These are phyloP conservation scores for Sipha flava DNA, from an alignment of 1,140 invertebrate genomes.

Conservation along the genomic window DNA sequence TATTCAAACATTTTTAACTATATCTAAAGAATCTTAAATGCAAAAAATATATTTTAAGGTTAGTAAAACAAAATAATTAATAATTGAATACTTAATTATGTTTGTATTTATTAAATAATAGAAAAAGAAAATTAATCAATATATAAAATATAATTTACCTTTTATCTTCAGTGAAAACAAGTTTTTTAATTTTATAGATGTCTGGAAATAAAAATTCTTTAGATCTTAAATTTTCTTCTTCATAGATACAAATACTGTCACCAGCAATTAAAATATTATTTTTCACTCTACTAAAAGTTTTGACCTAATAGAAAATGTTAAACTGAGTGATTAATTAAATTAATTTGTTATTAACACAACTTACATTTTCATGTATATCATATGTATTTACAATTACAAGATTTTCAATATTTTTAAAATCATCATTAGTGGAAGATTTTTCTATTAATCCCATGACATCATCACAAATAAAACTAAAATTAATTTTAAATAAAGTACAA, in stretches of 20 bases:
- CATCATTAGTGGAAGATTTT: neutral
- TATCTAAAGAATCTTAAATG: too few relatives aligned
- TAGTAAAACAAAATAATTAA: too few relatives aligned
- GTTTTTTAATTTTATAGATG: constrained; percentile 31
- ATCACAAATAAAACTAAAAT: constrained; percentile 1
- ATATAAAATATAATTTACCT: constrained; percentile 1
- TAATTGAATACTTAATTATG: too few relatives aligned
- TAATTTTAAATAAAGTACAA: neutral
- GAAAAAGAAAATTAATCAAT: neutral
- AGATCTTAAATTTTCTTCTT: constrained; percentile 17
- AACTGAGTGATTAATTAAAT: neutral
- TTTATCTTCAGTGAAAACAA: constrained; percentile 14
- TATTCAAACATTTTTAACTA: too few relatives aligned
- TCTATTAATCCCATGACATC: neutral
- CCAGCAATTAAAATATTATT: constrained; percentile 15
- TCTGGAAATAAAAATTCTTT: constrained; percentile 17
- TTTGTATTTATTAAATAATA: too few relatives aligned
- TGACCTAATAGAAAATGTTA: neutral
- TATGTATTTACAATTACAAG: constrained; percentile 1
- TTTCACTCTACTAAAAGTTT: neutral
- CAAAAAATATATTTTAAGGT: too few relatives aligned
- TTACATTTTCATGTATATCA: constrained; percentile 27
- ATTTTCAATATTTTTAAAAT: constrained; percentile 1
- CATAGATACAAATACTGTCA: constrained; percentile 17
- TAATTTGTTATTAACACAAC: neutral